phyloP scores from a whole-genome alignment of 2,888 invertebrate species.

The Andrena chrysosceles region DNA sequence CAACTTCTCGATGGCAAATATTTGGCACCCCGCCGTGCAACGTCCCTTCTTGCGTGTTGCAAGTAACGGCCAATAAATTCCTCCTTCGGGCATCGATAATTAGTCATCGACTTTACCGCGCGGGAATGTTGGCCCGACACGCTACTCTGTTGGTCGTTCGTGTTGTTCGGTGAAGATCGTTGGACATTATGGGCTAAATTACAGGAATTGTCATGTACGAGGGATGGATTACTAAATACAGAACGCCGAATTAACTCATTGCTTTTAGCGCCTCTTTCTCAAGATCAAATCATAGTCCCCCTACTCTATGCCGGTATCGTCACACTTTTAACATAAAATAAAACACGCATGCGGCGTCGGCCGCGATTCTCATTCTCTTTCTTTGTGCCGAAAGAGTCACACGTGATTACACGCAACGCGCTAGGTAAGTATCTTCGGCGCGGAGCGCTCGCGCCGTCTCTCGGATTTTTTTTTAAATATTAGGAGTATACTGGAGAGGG shows the following conservation, averaged over 20 bases:
- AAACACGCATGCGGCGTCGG: no score
- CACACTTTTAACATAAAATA: no score
- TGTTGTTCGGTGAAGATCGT: not conserved
- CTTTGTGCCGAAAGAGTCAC: no score
- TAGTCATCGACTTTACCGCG: not conserved
- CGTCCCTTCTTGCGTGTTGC: conserved; percentile 1
- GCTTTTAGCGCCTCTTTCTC: no score
- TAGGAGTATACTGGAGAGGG: no score
- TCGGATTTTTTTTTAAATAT: no score
- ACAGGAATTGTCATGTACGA: not conserved
- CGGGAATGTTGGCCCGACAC: not conserved
- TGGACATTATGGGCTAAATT: not conserved
- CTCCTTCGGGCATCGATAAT: conserved; percentile 10
- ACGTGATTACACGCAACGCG: no score
- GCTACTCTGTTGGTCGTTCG: not conserved
- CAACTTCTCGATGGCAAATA: conserved; percentile 29
- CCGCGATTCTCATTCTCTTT: no score
- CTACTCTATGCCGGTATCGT: no score
- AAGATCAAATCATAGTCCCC: no score
- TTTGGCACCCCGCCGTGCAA: not conserved
- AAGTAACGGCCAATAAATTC: not conserved
- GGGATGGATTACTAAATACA: not conserved
- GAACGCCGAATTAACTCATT: not conserved
- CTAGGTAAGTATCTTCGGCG: no score
- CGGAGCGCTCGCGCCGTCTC: no score